phyloP scores from a whole-genome alignment of 2,888 invertebrate species.

The Amaurobius ferox region DNA sequence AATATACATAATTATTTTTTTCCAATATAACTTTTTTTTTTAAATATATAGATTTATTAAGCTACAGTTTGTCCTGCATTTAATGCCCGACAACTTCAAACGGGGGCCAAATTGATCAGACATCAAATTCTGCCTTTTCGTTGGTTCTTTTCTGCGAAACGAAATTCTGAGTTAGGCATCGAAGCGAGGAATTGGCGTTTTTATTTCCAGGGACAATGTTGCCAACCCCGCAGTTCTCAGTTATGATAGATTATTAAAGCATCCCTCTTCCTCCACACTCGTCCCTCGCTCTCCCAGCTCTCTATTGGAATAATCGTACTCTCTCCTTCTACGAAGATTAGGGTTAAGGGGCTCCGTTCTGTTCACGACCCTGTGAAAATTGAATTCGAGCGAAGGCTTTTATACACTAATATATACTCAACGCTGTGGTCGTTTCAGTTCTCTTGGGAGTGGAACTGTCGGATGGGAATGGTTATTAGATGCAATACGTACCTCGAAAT shows the following conservation, averaged over 20 bases:
- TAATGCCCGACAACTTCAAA: too few species aligned
- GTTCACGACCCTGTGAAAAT: slow-evolving; percentile 56
- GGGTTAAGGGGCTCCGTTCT: slow-evolving; percentile 10
- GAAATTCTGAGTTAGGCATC: not conserved
- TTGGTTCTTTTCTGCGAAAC: not conserved
- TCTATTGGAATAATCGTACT: slow-evolving; percentile 5
- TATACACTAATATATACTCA: slow-evolving; percentile 10
- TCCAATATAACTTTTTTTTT: too few species aligned
- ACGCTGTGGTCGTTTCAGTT: not conserved
- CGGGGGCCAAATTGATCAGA: too few species aligned
- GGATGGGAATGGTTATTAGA: too few species aligned
- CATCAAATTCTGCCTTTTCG: not conserved
- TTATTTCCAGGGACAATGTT: slow-evolving; percentile 31
- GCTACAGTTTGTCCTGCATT: too few species aligned
- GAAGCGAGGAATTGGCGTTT: slow-evolving; percentile 61
- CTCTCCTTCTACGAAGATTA: not conserved
- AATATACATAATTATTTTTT: too few species aligned
- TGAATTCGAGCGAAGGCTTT: slow-evolving; percentile 20
- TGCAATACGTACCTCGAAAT: too few species aligned
- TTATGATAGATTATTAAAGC: slow-evolving; percentile 58
- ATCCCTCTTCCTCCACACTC: not conserved
- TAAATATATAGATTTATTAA: too few species aligned
- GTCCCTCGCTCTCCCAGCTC: not conserved
- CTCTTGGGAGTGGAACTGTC: not conserved
- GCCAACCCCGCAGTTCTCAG: slow-evolving; percentile 29